Percentiles rank a stretch among this genome's conserved stretches.
Conservation (phyloP, 1,140 invertebrate genomes). For the Thaumetopoea pityocampa region DNA sequence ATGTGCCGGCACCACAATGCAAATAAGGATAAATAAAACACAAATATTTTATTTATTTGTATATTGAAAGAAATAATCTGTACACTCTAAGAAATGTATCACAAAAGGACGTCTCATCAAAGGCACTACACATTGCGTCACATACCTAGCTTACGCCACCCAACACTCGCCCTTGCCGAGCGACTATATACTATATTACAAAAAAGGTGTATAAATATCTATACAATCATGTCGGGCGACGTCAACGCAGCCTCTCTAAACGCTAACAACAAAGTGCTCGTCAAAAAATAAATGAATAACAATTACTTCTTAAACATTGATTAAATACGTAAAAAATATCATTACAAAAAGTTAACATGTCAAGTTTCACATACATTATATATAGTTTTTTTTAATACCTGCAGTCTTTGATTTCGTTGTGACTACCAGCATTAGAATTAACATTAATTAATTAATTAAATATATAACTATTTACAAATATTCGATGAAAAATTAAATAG, state of each 20-base stretch:
- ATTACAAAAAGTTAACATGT: slow-evolving; percentile 51
- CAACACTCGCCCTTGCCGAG: too few relatives aligned
- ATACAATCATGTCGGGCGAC: background rate
- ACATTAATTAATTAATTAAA: slow-evolving; percentile 25
- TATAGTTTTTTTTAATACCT: slow-evolving; percentile 58
- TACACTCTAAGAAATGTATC: slow-evolving; percentile 69
- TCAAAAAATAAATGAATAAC: slow-evolving; percentile 71
- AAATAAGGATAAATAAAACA: slow-evolving; percentile 11
- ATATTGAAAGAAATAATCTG: slow-evolving; percentile 68
- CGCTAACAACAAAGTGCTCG: slow-evolving; percentile 55
- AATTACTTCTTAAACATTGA: slow-evolving; percentile 38
- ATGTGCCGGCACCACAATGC: too few relatives aligned
- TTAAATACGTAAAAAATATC: slow-evolving; percentile 57
- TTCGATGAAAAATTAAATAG: slow-evolving; percentile 49
- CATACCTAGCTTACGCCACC: too few relatives aligned
- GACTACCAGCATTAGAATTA: slow-evolving; percentile 65
- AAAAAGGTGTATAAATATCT: slow-evolving; percentile 13
- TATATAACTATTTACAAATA: slow-evolving; percentile 56
- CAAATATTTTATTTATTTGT: slow-evolving; percentile 23
- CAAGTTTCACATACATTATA: slow-evolving; percentile 40
- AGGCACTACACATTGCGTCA: slow-evolving; percentile 63
- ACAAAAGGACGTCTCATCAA: slow-evolving; percentile 68
- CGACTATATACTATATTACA: too few relatives aligned
- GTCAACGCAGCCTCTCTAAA: slow-evolving; percentile 20
- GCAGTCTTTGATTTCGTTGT: slow-evolving; percentile 74